Base-by-base conservation (phyloP, 2,797 vertebrate species). In the Acrossocheilus wenchowensis region DNA sequence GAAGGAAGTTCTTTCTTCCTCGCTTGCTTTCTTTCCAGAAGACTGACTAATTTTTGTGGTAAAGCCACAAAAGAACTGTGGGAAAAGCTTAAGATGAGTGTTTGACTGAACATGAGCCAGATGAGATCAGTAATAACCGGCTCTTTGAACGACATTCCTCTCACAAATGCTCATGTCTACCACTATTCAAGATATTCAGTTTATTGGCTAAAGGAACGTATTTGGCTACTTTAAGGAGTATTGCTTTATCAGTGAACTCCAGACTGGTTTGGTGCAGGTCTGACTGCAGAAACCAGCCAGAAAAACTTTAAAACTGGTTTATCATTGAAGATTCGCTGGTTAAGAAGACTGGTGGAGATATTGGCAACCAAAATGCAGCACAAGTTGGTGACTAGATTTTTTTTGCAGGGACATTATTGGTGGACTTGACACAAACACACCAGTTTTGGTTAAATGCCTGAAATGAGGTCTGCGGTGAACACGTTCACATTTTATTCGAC, bases 71-170 rank as follows among this genome's bases (percentile, higher is more conserved):
- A 84, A 52, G 34, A 34, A 26, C 21, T 62, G 74, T 71, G 5
- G 15, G 60, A 64, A 80, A 80, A 64, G 57, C n/a, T 80, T 80
- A 62, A 64, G 54, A 64, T 43, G 39, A 79, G 4, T 23, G 52
- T 62, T 34, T 57, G 68, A 82, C n/a, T 72, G 23, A 82, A 43
- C 34, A 26, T 30, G n/a, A 34, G 66, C 45, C 48, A 71, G 30
- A 72, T 54, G 68, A 71, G 66, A 54, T 73, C 52, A 57, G 36
- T 82, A 73, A 17, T 19, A 73, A 21, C 36, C 8, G 8, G n/a
- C 23, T 39, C 68, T 54, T 71, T 54, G 14, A 41, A 57, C 6
- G 10, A 57, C 21, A 71, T 19, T 34, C 11, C 62, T 68, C 43
- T 6, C 10, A 68, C 43, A 50, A 81, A 81, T 14, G 2, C 6